Percentiles rank a stretch among this genome's conserved stretches.
These are phyloP conservation scores for Channa striata DNA, from an alignment of 2,797 vertebrate species.

Conservation along the genomic window DNA sequence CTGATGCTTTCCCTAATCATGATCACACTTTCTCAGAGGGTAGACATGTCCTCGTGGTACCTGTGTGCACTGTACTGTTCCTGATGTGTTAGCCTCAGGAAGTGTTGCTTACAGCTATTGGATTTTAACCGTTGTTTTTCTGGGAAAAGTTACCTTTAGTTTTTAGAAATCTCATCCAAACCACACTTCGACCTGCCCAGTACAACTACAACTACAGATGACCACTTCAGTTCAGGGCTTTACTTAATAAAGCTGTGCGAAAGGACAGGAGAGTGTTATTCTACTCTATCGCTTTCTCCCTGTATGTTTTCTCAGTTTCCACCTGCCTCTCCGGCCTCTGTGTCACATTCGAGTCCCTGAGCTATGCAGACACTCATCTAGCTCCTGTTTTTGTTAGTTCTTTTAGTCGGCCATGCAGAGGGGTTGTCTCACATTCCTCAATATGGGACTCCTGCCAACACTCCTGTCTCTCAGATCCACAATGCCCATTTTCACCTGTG, in stretches of 20 bases:
- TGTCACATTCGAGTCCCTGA: constrained; percentile 37
- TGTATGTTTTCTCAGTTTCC: constrained; percentile 9
- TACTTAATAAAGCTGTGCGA: not conserved
- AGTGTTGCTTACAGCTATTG: constrained; percentile 4
- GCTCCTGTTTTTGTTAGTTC: constrained; percentile 44
- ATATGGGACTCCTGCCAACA: constrained; percentile 64
- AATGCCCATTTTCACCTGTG: constrained; percentile 68
- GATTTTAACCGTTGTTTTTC: not conserved
- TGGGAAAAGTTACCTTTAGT: not conserved
- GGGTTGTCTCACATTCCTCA: constrained; percentile 54
- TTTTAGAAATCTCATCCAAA: not conserved
- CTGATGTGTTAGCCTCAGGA: constrained; percentile 1
- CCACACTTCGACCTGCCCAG: not conserved
- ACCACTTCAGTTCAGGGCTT: not conserved
- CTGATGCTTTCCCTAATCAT: not conserved
- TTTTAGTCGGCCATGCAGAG: constrained; percentile 31
- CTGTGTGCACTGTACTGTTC: constrained; percentile 2
- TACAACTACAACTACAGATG: not conserved
- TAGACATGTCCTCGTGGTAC: constrained; percentile 13
- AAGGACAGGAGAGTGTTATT: constrained; percentile 13
- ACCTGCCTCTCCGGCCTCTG: constrained; percentile 30
- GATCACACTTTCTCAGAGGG: constrained; percentile 12
- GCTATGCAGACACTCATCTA: constrained; percentile 17
- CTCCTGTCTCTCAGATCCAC: constrained; percentile 41
- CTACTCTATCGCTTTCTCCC: constrained; percentile 16